Evolutionary conservation across 1,140 invertebrate genomes (phyloP).

Genomic region (Helicoverpa zea): DNA sequence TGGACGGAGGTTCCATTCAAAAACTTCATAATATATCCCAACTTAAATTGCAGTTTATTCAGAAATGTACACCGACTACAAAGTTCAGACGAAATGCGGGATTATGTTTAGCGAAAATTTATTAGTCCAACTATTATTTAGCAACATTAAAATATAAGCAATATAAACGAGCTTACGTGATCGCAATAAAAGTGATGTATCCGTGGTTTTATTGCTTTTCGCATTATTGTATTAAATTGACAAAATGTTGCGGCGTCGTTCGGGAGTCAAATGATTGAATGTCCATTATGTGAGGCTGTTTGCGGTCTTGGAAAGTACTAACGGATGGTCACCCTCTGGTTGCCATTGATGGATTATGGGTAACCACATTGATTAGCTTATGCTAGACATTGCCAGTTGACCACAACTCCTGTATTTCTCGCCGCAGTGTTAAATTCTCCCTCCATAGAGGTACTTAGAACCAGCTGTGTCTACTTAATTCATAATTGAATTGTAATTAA

Average conservation of each 20-base stretch:
- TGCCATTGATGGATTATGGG: constrained; percentile 29
- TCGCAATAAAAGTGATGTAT: constrained; percentile 35
- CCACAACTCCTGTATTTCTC: no score
- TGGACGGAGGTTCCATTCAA: constrained; percentile 21
- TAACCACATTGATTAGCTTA: constrained; percentile 9
- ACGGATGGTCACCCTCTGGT: constrained; percentile 12
- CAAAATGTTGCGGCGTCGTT: constrained; percentile 16
- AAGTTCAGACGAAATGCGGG: not conserved
- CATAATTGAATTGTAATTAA: no score
- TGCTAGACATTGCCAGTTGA: not conserved
- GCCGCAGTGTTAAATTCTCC: not conserved
- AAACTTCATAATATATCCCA: constrained; percentile 27
- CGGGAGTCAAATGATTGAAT: constrained; percentile 29
- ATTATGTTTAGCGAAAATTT: constrained; percentile 15
- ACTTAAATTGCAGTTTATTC: constrained; percentile 26
- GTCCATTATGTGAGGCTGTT: constrained; percentile 24
- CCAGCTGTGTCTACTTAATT: no score
- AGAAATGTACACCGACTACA: not conserved
- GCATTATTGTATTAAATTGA: constrained; percentile 31
- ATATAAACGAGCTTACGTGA: constrained; percentile 21
- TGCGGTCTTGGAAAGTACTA: constrained; percentile 19
- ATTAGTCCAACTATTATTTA: not conserved
- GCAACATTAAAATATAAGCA: not conserved
- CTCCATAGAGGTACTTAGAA: no score
- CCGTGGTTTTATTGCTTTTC: constrained; percentile 33